Evolutionary conservation across 1,140 invertebrate species (phyloP).

Genomic region (Cherax quadricarinatus): DNA sequence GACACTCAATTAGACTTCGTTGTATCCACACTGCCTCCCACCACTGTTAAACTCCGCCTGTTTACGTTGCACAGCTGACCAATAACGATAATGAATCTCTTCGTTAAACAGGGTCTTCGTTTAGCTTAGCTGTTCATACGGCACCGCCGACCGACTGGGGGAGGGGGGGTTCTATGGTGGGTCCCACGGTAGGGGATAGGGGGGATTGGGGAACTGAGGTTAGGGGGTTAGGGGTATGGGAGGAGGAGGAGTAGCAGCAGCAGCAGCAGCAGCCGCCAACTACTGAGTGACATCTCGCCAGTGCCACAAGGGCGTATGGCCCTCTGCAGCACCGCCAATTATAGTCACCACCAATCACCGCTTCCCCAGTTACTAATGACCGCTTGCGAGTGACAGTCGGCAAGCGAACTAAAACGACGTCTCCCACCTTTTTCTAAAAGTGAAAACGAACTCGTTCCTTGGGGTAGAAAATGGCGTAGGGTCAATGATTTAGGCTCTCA

Average conservation of each 20-base stretch:
- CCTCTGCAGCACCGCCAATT: slow-evolving; percentile 40
- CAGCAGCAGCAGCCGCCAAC: slow-evolving; percentile 60
- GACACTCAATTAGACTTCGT: slow-evolving; percentile 44
- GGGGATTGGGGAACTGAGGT: neutral
- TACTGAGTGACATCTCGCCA: slow-evolving; percentile 61
- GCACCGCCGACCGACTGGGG: neutral
- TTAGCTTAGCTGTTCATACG: slow-evolving; percentile 19
- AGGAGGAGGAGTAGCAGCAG: slow-evolving; percentile 36
- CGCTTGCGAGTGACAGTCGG: slow-evolving; percentile 16
- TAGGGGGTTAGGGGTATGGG: neutral
- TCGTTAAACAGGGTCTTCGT: neutral
- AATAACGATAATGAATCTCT: neutral
- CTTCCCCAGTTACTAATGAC: slow-evolving; percentile 16
- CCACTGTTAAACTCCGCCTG: neutral
- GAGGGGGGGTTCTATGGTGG: neutral
- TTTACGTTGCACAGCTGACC: neutral
- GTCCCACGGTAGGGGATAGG: neutral
- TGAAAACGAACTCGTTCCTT: slow-evolving; percentile 15
- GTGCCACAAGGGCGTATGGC: slow-evolving; percentile 57
- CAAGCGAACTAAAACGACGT: neutral
- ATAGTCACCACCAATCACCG: slow-evolving; percentile 26
- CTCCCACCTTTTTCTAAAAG: neutral
- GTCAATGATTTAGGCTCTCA: slow-evolving; percentile 33
- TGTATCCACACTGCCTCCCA: slow-evolving; percentile 1
- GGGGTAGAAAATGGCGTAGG: neutral